Conservation (phyloP, 2,888 invertebrate species). For the Epirrita christyi region DNA sequence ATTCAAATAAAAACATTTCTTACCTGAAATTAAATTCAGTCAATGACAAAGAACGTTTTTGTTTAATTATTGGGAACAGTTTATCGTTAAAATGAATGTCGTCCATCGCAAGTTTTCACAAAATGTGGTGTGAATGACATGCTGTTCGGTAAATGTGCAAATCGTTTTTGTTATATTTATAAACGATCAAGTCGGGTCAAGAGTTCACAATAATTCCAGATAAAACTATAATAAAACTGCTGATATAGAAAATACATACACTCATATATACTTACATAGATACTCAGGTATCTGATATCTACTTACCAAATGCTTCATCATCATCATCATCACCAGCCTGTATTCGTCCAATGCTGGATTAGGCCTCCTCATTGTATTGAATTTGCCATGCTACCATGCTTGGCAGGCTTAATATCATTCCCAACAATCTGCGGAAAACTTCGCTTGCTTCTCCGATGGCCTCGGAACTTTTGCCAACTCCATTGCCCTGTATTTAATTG, state of each 20-base stretch:
- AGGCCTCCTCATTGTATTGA: too few species aligned
- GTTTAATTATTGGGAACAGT: neutral
- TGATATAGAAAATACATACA: neutral
- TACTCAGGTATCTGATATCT: neutral
- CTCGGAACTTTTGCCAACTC: neutral
- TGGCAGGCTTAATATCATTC: too few species aligned
- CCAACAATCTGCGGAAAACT: neutral
- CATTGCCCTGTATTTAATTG: too few species aligned
- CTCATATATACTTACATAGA: too few species aligned
- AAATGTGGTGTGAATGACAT: constrained; percentile 1
- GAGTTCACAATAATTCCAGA: neutral
- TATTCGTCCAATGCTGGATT: too few species aligned
- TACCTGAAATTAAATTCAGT: constrained; percentile 8
- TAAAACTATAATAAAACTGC: neutral
- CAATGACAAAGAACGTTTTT: constrained; percentile 4
- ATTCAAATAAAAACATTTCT: too few species aligned
- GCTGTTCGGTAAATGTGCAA: neutral
- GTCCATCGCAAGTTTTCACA: constrained; percentile 4
- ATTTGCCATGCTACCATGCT: too few species aligned
- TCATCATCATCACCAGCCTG: too few species aligned
- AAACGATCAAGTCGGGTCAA: neutral
- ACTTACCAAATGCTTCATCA: neutral
- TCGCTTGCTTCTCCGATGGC: neutral
- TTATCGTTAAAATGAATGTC: neutral
- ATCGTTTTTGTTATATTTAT: neutral